Percentiles rank a stretch among this genome's conserved stretches.
Evolutionary conservation across 2,888 invertebrate genomes (phyloP).

Genomic region (Cheilosia vulpina): DNA sequence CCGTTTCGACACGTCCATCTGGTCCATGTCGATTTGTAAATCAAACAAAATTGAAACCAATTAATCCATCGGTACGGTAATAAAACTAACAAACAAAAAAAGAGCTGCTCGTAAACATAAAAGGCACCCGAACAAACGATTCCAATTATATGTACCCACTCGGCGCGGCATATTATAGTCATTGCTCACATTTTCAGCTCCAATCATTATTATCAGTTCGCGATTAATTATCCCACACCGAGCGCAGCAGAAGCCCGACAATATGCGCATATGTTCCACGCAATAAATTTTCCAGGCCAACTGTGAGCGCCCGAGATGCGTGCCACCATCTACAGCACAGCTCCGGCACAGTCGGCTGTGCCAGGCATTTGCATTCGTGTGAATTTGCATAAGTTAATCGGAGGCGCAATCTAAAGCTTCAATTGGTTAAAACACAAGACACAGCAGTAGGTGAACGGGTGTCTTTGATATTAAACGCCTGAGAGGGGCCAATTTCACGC

Average conservation of each 20-base stretch:
- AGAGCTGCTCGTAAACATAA: constrained; percentile 8
- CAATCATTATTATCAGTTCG: constrained; percentile 70
- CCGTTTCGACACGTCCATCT: constrained; percentile 11
- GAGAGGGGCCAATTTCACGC: constrained; percentile 48
- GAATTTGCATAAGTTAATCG: constrained; percentile 75
- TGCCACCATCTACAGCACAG: constrained; percentile 19
- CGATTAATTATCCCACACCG: constrained; percentile 54
- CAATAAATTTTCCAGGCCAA: constrained; percentile 71
- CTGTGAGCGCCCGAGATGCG: constrained; percentile 40
- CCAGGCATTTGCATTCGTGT: constrained; percentile 56
- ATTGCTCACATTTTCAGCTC: constrained; percentile 56
- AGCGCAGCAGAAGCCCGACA: constrained; percentile 48
- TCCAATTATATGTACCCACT: constrained; percentile 22
- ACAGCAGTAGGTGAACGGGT: constrained; percentile 39
- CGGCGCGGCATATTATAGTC: neutral
- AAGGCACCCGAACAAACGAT: constrained; percentile 43
- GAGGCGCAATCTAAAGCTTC: constrained; percentile 51
- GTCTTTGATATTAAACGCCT: constrained; percentile 59
- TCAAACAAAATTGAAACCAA: constrained; percentile 38
- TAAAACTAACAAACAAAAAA: constrained; percentile 13
- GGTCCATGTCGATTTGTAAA: constrained; percentile 24
- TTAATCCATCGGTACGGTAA: constrained; percentile 34
- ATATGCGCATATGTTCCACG: constrained; percentile 68
- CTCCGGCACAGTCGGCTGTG: constrained; percentile 10
- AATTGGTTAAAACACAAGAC: constrained; percentile 20